Base-by-base conservation (phyloP, 1,140 invertebrate species). In the Galendromus occidentalis region DNA sequence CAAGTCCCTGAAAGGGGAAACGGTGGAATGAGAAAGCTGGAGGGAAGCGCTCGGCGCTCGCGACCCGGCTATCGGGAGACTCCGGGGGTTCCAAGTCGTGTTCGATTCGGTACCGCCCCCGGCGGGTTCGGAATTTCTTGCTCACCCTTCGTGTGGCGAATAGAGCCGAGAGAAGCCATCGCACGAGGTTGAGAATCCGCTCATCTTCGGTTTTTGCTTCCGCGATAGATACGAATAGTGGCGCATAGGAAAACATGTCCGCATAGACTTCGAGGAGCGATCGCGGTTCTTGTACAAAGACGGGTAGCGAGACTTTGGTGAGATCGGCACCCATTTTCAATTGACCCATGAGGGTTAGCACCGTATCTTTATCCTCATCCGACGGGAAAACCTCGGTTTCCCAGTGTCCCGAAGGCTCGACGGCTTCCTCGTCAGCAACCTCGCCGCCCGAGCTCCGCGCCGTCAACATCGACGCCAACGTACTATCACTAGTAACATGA, bases 321-420 rank as follows among this genome's bases (percentile, higher is more conserved):
- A 81, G 71, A 71, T 81, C 80, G 79, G 81, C 82, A 66, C 80
- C 80, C 14, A 82, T 71, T 71, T 79, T 81, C 25, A 81, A 74
- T 71, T 81, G 75, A 30, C 76, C 76, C 9, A 82, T 70, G n/a
- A 82, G 69, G 70, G 81, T 79, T 68, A 81, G 74, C 25, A 81
- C 76, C 44, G 81, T 73, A 64, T 73, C 75, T 67, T 80, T 80
- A 69, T 81, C 78, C 67, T 80, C 77, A 66, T 81, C 76, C 41
- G 76, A 72, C 6, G 69, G 74, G 9, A 70, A 74, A 9, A 78
- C 72, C n/a, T 77, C 77, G 29, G 69, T 72, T 55, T 79, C 77
- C 42, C 67, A 71, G 66, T 74, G 72, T 44, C 72, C 72, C 6
- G 74, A 71, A 17, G 69, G 70, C 69, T 80, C 78, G 44, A 75